Evolutionary conservation across 2,888 invertebrate genomes (phyloP).

Genomic region (Nesidiocoris tenuis): DNA sequence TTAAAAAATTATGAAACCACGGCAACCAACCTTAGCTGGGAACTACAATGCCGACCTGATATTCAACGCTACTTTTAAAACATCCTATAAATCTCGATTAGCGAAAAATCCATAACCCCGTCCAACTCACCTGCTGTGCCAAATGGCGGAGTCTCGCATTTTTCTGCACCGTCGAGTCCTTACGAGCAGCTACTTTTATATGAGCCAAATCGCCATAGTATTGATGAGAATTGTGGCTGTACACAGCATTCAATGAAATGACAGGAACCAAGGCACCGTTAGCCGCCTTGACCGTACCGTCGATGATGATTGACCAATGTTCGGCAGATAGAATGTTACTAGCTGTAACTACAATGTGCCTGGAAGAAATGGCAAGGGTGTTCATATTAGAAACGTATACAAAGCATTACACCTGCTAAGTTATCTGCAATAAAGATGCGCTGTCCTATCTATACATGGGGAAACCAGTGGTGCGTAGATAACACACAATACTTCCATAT

Average conservation of each 20-base stretch:
- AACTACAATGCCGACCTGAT: no score
- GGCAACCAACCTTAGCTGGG: no score
- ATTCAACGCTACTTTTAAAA: no score
- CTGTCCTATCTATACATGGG: no score
- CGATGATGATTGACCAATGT: conserved; percentile 85
- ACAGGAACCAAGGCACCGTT: conserved; percentile 83
- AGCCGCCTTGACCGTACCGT: conserved; percentile 79
- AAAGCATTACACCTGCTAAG: no score
- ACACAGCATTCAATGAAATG: conserved; percentile 84
- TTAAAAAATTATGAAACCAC: no score
- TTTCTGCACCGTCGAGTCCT: conserved; percentile 81
- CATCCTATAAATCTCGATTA: no score
- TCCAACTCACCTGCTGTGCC: conserved; percentile 83
- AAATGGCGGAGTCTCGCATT: conserved; percentile 81
- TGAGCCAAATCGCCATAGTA: conserved; percentile 91
- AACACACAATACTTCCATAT: no score
- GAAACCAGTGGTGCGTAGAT: no score
- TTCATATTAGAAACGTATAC: no score
- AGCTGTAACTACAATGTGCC: conserved; percentile 79
- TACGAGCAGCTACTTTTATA: conserved; percentile 88
- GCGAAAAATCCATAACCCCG: no score
- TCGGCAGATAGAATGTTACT: conserved; percentile 76
- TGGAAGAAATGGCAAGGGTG: conserved; percentile 50
- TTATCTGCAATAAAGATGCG: no score
- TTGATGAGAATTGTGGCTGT: conserved; percentile 87